A percentile compares a stretch with the other conserved stretches of the same genome.
Conservation (phyloP, 2,797 vertebrate species). For the Atherinosoma microstoma region DNA sequence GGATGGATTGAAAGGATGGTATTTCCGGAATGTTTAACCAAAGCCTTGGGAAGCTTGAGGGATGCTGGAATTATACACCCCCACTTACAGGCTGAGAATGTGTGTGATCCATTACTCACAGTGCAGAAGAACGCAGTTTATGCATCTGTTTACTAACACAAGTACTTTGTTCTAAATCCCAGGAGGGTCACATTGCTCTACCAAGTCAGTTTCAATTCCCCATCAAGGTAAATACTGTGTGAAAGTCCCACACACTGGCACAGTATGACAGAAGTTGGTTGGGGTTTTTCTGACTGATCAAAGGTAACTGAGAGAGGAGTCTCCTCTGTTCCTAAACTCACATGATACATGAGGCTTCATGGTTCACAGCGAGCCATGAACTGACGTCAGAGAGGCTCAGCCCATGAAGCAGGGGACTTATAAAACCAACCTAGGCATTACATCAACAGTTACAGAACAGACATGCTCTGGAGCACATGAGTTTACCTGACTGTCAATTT, state of each 20-base stretch:
- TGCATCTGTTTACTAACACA: slow-evolving; percentile 79
- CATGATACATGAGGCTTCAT: slow-evolving; percentile 48
- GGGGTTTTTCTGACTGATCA: slow-evolving; percentile 68
- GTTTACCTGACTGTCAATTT: slow-evolving; percentile 31
- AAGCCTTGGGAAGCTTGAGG: slow-evolving; percentile 65
- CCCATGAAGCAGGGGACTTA: slow-evolving; percentile 46
- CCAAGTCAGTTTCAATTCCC: slow-evolving; percentile 68
- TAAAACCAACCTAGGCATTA: slow-evolving; percentile 59
- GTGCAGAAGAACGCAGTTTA: slow-evolving; percentile 70
- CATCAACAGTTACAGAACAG: slow-evolving; percentile 38
- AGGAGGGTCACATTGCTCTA: slow-evolving; percentile 65
- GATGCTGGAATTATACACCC: slow-evolving; percentile 69
- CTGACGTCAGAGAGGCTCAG: slow-evolving; percentile 66
- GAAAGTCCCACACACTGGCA: slow-evolving; percentile 59
- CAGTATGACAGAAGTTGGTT: slow-evolving; percentile 46
- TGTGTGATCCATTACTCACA: slow-evolving; percentile 63
- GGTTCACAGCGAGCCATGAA: slow-evolving; percentile 44
- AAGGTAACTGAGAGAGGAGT: slow-evolving; percentile 53
- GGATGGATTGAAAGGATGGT: slow-evolving; percentile 62
- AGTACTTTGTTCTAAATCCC: slow-evolving; percentile 73
- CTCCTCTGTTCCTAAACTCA: slow-evolving; percentile 56
- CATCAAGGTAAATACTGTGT: slow-evolving; percentile 69
- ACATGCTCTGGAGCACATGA: slow-evolving; percentile 24
- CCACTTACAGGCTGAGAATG: slow-evolving; percentile 44
- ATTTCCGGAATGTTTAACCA: slow-evolving; percentile 78